A percentile compares a stretch with the other conserved stretches of the same genome.
Evolutionary conservation across 2,888 invertebrate species (phyloP).

Genomic region (Smittia aterrima): DNA sequence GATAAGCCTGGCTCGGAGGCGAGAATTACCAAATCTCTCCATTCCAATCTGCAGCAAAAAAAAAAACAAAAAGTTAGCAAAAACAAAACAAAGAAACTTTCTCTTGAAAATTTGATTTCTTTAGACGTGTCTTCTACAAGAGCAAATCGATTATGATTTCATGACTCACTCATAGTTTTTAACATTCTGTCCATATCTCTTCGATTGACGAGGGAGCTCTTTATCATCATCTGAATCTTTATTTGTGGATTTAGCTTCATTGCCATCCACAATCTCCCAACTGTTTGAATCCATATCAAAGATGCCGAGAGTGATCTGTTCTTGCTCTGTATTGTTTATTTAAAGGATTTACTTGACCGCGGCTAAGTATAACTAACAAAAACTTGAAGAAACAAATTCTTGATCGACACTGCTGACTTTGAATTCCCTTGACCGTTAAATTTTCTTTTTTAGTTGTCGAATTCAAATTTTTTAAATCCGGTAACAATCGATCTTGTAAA

Average conservation of each 20-base stretch:
- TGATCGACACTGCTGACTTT: too few relatives aligned
- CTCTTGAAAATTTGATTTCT: not conserved
- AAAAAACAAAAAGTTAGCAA: too few relatives aligned
- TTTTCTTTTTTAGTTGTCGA: too few relatives aligned
- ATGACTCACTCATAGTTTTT: slow-evolving; percentile 36
- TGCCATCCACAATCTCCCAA: slow-evolving; percentile 16
- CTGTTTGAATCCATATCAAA: slow-evolving; percentile 31
- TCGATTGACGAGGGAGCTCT: not conserved
- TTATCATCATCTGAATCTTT: not conserved
- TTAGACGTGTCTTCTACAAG: too few relatives aligned
- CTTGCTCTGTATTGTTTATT: not conserved
- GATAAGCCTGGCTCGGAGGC: slow-evolving; percentile 9
- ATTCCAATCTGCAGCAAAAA: slow-evolving; percentile 12
- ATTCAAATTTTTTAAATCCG: too few relatives aligned
- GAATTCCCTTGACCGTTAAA: too few relatives aligned
- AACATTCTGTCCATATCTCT: slow-evolving; percentile 28
- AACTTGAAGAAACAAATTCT: too few relatives aligned
- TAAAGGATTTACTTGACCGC: too few relatives aligned
- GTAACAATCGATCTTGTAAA: too few relatives aligned
- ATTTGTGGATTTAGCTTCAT: not conserved
- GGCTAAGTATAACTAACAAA: too few relatives aligned
- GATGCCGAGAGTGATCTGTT: slow-evolving; percentile 12
- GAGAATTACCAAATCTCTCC: slow-evolving; percentile 21
- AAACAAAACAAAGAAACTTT: not conserved
- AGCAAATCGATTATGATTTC: too few relatives aligned